Evolutionary conservation across 64 coral and sea anemone genomes (phyloP).

Genomic region (Exaiptasia diaphana): DNA sequence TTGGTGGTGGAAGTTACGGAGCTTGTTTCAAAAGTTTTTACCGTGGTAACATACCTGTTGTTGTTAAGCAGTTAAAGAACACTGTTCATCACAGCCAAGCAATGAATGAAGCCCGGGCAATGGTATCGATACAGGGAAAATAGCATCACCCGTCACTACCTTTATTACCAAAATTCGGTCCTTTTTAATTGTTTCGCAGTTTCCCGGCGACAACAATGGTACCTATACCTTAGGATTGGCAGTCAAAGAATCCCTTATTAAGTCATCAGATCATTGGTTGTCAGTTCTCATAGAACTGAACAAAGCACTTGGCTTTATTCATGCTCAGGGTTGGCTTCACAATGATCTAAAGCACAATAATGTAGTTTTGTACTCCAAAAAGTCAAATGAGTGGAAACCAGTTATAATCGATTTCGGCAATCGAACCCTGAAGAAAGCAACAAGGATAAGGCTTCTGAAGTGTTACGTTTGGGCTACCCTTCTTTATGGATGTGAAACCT

Average conservation of each 20-base stretch:
- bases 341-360: constrained; percentile 36
- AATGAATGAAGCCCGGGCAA: constrained; percentile 1
- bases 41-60: constrained; percentile 39
- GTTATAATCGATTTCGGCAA: not conserved
- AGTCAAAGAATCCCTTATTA: not conserved
- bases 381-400: not conserved
- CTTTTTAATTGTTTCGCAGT: constrained; percentile 10
- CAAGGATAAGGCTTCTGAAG: no score
- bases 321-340: not conserved
- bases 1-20: constrained; percentile 33
- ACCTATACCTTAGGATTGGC: not conserved
- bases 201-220: not conserved
- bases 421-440: no score
- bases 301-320: not conserved
- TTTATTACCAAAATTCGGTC: not conserved
- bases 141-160: constrained; percentile 27
- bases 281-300: not conserved
- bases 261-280: not conserved
- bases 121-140: not conserved
- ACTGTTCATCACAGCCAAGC: not conserved
- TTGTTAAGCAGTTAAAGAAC: constrained; percentile 11
- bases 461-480: no score
- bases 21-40: constrained; percentile 6
- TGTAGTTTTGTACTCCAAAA: not conserved
- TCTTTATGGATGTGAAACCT: no score